phyloP scores from a whole-genome alignment of 1,140 invertebrate genomes.

The Physella acuta region DNA sequence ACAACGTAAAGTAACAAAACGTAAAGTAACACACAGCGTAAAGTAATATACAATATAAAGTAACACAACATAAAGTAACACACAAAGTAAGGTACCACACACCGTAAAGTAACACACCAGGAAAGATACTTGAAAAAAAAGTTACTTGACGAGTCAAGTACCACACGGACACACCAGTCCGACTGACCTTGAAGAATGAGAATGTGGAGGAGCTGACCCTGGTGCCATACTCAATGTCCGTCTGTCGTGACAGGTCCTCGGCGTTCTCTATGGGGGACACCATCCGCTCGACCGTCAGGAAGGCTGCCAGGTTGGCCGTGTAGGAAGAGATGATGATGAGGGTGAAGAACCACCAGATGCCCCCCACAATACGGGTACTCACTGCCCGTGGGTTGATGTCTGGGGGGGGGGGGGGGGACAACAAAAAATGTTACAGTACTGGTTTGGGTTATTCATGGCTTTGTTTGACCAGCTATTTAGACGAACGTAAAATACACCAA shows the following conservation, averaged over 20 bases:
- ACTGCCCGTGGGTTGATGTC: slow-evolving; percentile 56
- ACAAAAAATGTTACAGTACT: not conserved
- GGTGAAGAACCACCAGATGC: slow-evolving; percentile 99
- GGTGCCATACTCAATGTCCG: slow-evolving; percentile 90
- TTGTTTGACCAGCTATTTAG: not conserved
- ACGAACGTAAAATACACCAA: not conserved
- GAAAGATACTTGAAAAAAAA: too few relatives aligned
- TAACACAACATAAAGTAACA: too few relatives aligned
- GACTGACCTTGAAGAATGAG: slow-evolving; percentile 87
- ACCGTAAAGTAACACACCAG: too few relatives aligned
- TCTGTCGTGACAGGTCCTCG: slow-evolving; percentile 91
- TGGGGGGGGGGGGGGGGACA: not conserved
- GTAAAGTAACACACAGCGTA: too few relatives aligned
- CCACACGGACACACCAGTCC: too few relatives aligned
- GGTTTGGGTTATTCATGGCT: not conserved
- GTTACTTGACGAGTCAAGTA: too few relatives aligned
- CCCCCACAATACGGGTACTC: slow-evolving; percentile 56
- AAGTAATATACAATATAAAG: too few relatives aligned
- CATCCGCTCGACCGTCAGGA: slow-evolving; percentile 90
- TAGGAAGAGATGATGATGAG: slow-evolving; percentile 97
- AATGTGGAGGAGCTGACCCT: slow-evolving; percentile 91
- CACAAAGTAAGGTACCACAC: too few relatives aligned
- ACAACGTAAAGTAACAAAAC: too few relatives aligned
- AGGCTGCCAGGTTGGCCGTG: slow-evolving; percentile 69
- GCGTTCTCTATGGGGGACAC: slow-evolving; percentile 95